Percentiles rank a stretch among this genome's conserved stretches.
These are phyloP conservation scores for Trachelus iudaicus DNA, from an alignment of 2,888 invertebrate species.

Conservation along the genomic window DNA sequence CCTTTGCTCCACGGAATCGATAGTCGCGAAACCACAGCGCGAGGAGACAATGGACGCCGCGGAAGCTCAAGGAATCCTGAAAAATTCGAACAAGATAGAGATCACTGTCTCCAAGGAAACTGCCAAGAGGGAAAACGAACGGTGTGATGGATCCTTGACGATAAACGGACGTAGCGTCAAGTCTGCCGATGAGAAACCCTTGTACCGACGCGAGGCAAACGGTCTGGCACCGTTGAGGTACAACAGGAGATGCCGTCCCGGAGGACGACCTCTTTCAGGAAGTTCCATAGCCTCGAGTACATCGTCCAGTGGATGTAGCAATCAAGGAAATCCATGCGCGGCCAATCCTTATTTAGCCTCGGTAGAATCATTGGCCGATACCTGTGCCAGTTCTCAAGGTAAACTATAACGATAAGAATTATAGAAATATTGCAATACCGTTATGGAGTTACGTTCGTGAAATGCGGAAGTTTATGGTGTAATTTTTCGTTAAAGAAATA, in stretches of 20 bases:
- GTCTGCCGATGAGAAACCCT: slow-evolving; percentile 64
- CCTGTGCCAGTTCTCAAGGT: slow-evolving; percentile 72
- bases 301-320: slow-evolving; percentile 63
- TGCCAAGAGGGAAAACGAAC: neutral
- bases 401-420: slow-evolving; percentile 11
- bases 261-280: slow-evolving; percentile 78
- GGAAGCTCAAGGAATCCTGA: neutral
- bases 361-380: slow-evolving; percentile 86
- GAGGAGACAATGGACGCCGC: slow-evolving; percentile 1
- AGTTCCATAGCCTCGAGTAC: slow-evolving; percentile 79
- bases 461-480: neutral
- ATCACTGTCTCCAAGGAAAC: neutral
- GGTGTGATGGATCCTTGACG: slow-evolving; percentile 8
- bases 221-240: slow-evolving; percentile 64
- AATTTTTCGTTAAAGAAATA: neutral
- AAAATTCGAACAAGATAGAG: neutral
- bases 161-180: slow-evolving; percentile 38
- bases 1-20: slow-evolving; percentile 31
- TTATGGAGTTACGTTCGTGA: no score
- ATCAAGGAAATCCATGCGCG: slow-evolving; percentile 74
- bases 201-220: slow-evolving; percentile 61
- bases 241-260: slow-evolving; percentile 68
- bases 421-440: neutral
- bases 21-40: neutral
- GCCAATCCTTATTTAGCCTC: slow-evolving; percentile 87